Base-by-base conservation (phyloP, 2,113 vertebrate species). In the Thermophis baileyi region DNA sequence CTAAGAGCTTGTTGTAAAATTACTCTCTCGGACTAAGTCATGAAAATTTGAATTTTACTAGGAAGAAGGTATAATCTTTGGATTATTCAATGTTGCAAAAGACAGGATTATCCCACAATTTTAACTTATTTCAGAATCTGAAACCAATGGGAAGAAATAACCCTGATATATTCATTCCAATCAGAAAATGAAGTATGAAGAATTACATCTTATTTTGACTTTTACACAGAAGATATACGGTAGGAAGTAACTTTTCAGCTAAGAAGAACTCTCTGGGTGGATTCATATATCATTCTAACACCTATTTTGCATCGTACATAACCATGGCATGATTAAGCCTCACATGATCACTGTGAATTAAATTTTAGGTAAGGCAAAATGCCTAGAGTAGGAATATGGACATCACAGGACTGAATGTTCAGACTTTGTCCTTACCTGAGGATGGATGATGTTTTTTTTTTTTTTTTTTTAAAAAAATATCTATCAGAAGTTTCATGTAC, bases 131-230 rank as follows among this genome's bases (percentile, higher is more conserved):
- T 12, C 12, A 69, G 87, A 1, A 54, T 6, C 60, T 55, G 49
- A 93, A 93, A 51, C 27, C 54, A 90, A 57, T 94, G 55, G 87
- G 81, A 92, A 60, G n/a, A 93, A 91, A 94, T 91, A 94, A 90
- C 47, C 47, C 89, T 4, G 35, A 50, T 95, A 91, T 90, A 16
- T 74, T 74, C 16, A 35, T 74, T 74, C 14, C 14, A 74, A 44
- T 50, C 90, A 0, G 0, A 16, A 85, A 30, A 49, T 40, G 51
- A 2, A 51, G 25, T 30, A 51, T 47, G 46, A 87, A 49, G 49
- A 95, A 91, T 60, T 90, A 3, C 40, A 91, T 90, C 87, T 93
- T 4, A 35, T 57, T 95, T 88, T 87, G 69, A 90, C 40, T 54
- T 53, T 50, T 91, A 95, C 92, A 93, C 46, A 49, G 86, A 88